A percentile compares a stretch with the other conserved stretches of the same genome.
These are phyloP conservation scores for Lasiurus cinereus DNA, from an alignment of 2,113 vertebrate species.

Conservation along the genomic window DNA sequence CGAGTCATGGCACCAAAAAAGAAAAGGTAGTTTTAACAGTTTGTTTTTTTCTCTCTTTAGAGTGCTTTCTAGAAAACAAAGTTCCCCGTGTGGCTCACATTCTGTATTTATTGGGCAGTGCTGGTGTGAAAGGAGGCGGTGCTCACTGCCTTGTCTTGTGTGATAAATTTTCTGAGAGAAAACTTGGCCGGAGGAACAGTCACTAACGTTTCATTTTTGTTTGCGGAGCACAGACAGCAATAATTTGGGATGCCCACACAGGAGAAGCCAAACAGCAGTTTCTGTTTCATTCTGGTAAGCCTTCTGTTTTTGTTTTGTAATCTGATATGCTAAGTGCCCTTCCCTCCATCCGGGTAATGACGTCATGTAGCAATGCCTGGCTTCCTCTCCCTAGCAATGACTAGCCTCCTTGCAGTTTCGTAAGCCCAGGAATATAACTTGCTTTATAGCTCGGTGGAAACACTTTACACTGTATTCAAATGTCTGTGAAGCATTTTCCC, in stretches of 20 bases:
- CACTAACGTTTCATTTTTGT: slow-evolving; percentile 69
- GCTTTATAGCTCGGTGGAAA: too few relatives aligned
- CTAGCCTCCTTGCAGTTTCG: too few relatives aligned
- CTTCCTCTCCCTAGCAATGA: too few relatives aligned
- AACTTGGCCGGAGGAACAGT: background rate
- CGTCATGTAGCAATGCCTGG: too few relatives aligned
- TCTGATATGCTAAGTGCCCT: accelerated
- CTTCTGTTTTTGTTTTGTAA: background rate
- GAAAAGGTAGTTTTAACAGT: background rate
- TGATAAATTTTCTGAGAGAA: background rate
- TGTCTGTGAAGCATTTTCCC: too few relatives aligned
- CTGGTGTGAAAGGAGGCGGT: too few relatives aligned
- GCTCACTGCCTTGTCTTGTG: background rate
- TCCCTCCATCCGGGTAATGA: too few relatives aligned
- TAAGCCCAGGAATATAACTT: too few relatives aligned
- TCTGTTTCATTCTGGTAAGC: slow-evolving; percentile 95
- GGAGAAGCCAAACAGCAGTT: slow-evolving; percentile 98
- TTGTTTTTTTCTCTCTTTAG: background rate
- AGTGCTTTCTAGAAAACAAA: background rate
- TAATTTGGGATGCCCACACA: slow-evolving; percentile 98
- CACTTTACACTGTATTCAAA: too few relatives aligned
- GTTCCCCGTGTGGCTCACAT: accelerated
- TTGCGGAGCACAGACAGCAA: slow-evolving; percentile 91
- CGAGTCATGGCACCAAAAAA: too few relatives aligned
- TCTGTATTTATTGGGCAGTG: accelerated